Conservation (phyloP, 2,797 vertebrate genomes). For the Smutsia gigantea region DNA sequence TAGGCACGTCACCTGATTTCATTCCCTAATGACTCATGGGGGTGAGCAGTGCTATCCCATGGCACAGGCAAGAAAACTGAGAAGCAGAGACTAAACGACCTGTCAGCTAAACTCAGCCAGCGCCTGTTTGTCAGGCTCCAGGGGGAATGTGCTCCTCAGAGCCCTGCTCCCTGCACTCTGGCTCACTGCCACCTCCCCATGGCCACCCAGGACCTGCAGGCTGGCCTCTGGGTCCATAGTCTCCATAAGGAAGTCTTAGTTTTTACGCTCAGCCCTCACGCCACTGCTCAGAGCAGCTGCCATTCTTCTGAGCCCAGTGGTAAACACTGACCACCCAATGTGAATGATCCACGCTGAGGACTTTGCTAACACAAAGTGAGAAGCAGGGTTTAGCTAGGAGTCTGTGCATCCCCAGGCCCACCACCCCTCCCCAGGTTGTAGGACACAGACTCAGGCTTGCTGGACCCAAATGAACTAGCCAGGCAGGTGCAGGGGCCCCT, state of each 20-base stretch:
- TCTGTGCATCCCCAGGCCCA: background rate
- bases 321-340: background rate
- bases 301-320: background rate
- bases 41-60: background rate
- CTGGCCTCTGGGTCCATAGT: background rate
- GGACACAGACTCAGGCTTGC: background rate
- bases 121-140: background rate
- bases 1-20: background rate
- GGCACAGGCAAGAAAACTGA: background rate
- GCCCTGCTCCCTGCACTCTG: background rate
- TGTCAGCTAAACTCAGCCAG: background rate
- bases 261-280: background rate
- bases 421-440: background rate
- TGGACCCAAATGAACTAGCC: background rate
- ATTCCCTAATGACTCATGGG: background rate
- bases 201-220: background rate
- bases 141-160: background rate
- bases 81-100: background rate
- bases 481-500: background rate
- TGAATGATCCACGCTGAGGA: background rate
- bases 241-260: background rate
- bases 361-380: background rate
- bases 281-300: background rate
- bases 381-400: background rate
- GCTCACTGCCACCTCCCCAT: background rate